Base-by-base conservation (phyloP, 1,140 invertebrate genomes). In the Pemphigus obesinymphae region DNA sequence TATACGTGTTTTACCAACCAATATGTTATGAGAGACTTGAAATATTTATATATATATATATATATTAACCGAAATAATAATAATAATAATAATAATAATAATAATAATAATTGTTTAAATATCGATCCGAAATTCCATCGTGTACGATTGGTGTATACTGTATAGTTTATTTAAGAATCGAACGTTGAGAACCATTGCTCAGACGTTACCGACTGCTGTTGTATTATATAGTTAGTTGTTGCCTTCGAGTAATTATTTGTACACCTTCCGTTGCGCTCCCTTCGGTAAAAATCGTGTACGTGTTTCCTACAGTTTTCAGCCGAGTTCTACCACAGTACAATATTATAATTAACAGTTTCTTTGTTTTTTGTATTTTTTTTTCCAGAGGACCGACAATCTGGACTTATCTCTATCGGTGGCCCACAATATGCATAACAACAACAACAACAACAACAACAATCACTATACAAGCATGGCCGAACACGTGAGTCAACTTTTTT, bases 331-430 rank as follows among this genome's bases (percentile, higher is more conserved):
- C 26, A 31, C 26, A 20, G n/a, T 63, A 26, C 13, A 11, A 58
- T 26, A 29, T 17, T 63, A 34, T 63, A 29, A 13, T n/a, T 63
- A 58, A 63, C 26, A 7, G 63, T n/a, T 68, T 37, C n/a, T 73
- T 73, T 20, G 7, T 48, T 72, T 72, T 45, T 83, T 84, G 85
- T 85, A 86, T 85, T 85, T 86, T 87, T 88, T 89, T 87, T 93
- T 93, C 63, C 90, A 93, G 92, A 90, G 92, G 88, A 90, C 90
- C 87, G 92, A 93, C 89, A 92, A 91, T 87, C 88, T 93, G 85
- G 91, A 93, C 84, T 88, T 92, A 85, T 91, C 92, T 84, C 87
- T 92, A 85, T 91, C 91, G 87, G 90, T 91, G 85, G 89, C 91
- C 83, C 91, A 90, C 85, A 89, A 90, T 85, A 89, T 91, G 83